These are phyloP conservation scores for Chrysotoxum bicinctum DNA, from an alignment of 2,888 invertebrate genomes.

Conservation along the genomic window DNA sequence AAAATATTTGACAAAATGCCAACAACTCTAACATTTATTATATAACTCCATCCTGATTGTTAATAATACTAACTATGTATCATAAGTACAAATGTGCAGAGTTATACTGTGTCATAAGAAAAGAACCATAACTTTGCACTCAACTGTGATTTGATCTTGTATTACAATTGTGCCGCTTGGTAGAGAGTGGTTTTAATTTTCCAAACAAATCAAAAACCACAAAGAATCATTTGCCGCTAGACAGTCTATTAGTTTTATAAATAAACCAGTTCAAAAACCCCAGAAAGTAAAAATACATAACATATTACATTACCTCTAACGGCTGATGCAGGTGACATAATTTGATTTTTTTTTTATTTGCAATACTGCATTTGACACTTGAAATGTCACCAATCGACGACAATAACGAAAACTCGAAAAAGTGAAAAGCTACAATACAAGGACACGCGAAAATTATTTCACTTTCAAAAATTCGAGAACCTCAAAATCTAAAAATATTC, in stretches of 20 bases:
- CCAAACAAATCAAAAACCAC: slow-evolving; percentile 68
- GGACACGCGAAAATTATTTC: slow-evolving; percentile 28
- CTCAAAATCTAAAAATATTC: slow-evolving; percentile 41
- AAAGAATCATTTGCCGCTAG: slow-evolving; percentile 62
- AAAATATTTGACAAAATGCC: slow-evolving; percentile 28
- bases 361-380: slow-evolving; percentile 55
- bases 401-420: not conserved
- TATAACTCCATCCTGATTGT: slow-evolving; percentile 46
- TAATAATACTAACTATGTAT: not conserved
- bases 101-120: slow-evolving; percentile 18
- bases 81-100: not conserved
- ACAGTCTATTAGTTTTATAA: slow-evolving; percentile 57
- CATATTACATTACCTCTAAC: slow-evolving; percentile 36
- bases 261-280: slow-evolving; percentile 68
- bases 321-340: slow-evolving; percentile 63
- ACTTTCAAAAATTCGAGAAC: slow-evolving; percentile 31
- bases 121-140: slow-evolving; percentile 50
- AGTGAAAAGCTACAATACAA: slow-evolving; percentile 33
- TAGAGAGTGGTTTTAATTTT: slow-evolving; percentile 40
- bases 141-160: slow-evolving; percentile 66
- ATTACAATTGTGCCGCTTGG: slow-evolving; percentile 14
- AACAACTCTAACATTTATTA: slow-evolving; percentile 41
- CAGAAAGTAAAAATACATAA: slow-evolving; percentile 40
- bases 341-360: slow-evolving; percentile 29
- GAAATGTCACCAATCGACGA: slow-evolving; percentile 27